Evolutionary conservation across 2,797 vertebrate species (phyloP), one percentile per base, ranked within the genome.

Genomic region (Natrix natrix): DNA sequence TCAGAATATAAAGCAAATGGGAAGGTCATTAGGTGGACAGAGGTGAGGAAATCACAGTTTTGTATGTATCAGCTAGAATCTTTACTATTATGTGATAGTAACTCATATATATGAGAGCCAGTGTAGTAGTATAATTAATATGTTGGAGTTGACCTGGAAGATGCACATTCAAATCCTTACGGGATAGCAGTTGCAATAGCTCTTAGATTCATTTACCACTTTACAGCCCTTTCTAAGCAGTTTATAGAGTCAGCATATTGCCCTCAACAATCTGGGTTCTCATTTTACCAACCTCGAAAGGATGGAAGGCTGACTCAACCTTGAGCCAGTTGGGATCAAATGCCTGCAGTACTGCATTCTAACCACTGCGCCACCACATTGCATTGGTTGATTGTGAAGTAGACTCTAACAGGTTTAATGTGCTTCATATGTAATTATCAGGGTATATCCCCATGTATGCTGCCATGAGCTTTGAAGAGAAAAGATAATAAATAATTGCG

Each of bases 1-100:
- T 99, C 99, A 0, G 99, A 99, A 97, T 99, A 99, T 97, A 99
- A 99, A 98, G 98, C 99, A 26, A 99, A 99, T 1, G 99, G 99
- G 59, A 99, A 99, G 97, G 99, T 99, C 95, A 99, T 99, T 96
- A 98, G 99, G 95, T 99, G 99, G 99, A 99, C 99, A 8, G 99
- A 99, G 99, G 99, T 99, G 96, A 95, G 97, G 52, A 92, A 92
- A 22, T 83, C 86, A 86, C 20, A 0, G 2, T 11, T 60, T 52
- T 66, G 90, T 28, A 0, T 0, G 0, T 86, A 13, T 74, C 59
- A 86, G 22, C 60, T 60, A 1, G 63, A 83, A 16, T 48, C 0
- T 89, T 22, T 20, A 86, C 2, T 37, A 22, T 61, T 61, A 22
- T 24, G 37, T 66, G 28, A 56, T 56, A 7, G 3, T 48, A 66